These are phyloP conservation scores for Tachina fera DNA, from an alignment of 2,888 invertebrate species.

Conservation along the genomic window DNA sequence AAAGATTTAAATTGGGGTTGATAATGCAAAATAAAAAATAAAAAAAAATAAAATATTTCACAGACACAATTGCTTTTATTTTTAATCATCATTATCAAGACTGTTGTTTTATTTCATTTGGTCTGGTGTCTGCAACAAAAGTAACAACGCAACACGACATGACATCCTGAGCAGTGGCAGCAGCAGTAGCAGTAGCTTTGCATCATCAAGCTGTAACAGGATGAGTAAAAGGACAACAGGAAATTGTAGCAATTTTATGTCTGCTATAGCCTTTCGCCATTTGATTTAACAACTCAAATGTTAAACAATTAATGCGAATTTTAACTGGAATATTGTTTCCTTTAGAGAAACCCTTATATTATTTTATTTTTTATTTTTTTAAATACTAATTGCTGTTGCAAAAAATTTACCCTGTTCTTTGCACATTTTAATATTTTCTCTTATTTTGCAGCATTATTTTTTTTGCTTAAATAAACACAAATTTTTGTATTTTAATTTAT, in stretches of 20 bases:
- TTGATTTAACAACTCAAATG: slow-evolving; percentile 14
- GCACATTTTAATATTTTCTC: slow-evolving; percentile 33
- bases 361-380: slow-evolving; percentile 5
- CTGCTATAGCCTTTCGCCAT: neutral
- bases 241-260: slow-evolving; percentile 62
- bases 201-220: slow-evolving; percentile 16
- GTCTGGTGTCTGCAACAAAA: slow-evolving; percentile 4
- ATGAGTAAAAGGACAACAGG: slow-evolving; percentile 40
- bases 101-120: neutral
- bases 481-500: slow-evolving; percentile 55
- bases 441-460: slow-evolving; percentile 42
- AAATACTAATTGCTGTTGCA: slow-evolving; percentile 35
- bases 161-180: neutral
- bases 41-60: neutral
- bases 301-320: slow-evolving; percentile 30
- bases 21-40: slow-evolving; percentile 3
- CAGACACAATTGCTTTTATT: slow-evolving; percentile 51
- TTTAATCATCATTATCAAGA: slow-evolving; percentile 55
- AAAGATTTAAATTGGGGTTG: slow-evolving; percentile 17
- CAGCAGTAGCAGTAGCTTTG: too few species aligned
- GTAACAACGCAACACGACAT: slow-evolving; percentile 13
- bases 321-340: too few species aligned
- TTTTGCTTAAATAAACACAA: slow-evolving; percentile 12
- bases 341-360: slow-evolving; percentile 24
- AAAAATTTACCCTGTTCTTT: slow-evolving; percentile 4